These are phyloP conservation scores for Hyperopisus bebe DNA, from an alignment of 2,113 vertebrate genomes.

Conservation along the genomic window DNA sequence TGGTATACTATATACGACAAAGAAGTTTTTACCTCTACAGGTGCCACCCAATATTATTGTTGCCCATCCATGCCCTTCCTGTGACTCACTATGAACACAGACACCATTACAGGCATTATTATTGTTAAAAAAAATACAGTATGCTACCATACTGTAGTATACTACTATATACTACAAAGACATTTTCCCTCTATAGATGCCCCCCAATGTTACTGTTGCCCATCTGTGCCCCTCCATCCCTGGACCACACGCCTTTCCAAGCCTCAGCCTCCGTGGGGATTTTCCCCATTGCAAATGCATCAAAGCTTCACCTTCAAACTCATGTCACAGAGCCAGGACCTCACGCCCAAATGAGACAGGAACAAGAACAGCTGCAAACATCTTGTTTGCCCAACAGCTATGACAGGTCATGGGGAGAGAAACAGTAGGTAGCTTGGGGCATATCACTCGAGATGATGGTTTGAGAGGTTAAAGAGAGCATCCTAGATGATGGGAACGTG, in stretches of 20 bases:
- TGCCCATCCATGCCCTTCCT: background rate
- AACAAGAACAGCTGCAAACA: background rate
- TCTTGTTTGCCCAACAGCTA: background rate
- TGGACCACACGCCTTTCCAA: background rate
- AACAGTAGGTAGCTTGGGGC: slow-evolving; percentile 19
- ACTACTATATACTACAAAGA: no score
- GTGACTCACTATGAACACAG: background rate
- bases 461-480: slow-evolving; percentile 47
- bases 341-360: background rate
- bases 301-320: background rate
- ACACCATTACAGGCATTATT: background rate
- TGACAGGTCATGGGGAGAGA: background rate
- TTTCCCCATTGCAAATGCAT: background rate
- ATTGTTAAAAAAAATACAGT: no score
- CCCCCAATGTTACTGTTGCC: background rate
- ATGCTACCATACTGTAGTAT: no score
- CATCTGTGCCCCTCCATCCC: background rate
- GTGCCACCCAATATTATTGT: background rate
- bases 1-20: background rate
- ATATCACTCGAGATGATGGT: slow-evolving; percentile 37
- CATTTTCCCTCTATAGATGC: background rate
- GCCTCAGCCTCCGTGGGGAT: background rate
- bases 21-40: background rate
- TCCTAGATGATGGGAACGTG: slow-evolving; percentile 17
- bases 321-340: background rate